phyloP scores from a whole-genome alignment of 2,888 invertebrate genomes.

The Drosophila multiciliata region DNA sequence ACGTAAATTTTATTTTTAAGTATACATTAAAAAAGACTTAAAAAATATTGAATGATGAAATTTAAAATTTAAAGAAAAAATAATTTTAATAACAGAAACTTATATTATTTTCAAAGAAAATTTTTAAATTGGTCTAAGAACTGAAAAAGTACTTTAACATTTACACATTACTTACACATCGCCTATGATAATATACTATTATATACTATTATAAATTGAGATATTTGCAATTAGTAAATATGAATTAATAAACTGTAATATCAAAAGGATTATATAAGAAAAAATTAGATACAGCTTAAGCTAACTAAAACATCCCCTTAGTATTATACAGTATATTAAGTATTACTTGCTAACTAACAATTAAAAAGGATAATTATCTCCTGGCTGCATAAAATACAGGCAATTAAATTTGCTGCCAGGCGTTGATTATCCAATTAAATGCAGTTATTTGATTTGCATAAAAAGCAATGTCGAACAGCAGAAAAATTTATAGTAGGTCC shows the following conservation, averaged over 20 bases:
- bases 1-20: not conserved
- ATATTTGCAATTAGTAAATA: not conserved
- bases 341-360: conserved; percentile 17
- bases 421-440: conserved; percentile 29
- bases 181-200: no score
- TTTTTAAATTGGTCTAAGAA: not conserved
- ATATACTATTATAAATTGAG: no score
- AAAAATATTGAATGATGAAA: not conserved
- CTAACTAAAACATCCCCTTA: not conserved
- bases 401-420: conserved; percentile 22
- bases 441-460: conserved; percentile 21
- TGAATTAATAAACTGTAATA: not conserved
- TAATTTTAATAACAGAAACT: not conserved
- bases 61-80: not conserved
- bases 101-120: not conserved
- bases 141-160: no score
- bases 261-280: not conserved
- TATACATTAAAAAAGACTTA: not conserved
- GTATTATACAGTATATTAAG: not conserved
- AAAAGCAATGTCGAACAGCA: not conserved
- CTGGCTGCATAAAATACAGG: conserved; percentile 11
- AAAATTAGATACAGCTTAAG: not conserved
- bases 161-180: no score
- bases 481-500: not conserved
- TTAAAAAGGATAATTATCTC: conserved; percentile 28